phyloP scores from a whole-genome alignment of 2,888 invertebrate species.

The Megamerina dolium region DNA sequence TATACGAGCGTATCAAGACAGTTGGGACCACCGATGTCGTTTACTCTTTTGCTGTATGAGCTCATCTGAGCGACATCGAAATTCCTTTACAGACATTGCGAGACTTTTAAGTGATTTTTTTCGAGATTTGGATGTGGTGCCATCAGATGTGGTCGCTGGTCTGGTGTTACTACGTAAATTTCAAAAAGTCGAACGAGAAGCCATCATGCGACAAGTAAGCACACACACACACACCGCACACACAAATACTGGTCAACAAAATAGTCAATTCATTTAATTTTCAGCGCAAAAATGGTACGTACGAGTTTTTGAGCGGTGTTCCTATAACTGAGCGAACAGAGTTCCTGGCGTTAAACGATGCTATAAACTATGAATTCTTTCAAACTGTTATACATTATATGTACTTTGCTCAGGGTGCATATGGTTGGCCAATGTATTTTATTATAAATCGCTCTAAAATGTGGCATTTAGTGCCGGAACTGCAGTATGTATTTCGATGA shows the following conservation, averaged over 20 bases:
- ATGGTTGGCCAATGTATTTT: conserved; percentile 84
- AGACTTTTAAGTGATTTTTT: conserved; percentile 79
- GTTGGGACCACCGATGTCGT: conserved; percentile 79
- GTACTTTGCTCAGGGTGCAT: conserved; percentile 77
- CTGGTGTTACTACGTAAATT: conserved; percentile 71
- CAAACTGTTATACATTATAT: conserved; percentile 72
- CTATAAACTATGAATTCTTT: conserved; percentile 63
- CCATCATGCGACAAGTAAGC: conserved; percentile 62
- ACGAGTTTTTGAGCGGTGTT: conserved; percentile 79
- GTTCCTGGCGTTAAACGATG: conserved; percentile 73
- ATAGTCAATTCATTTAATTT: conserved; percentile 22
- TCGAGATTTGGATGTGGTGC: conserved; percentile 80
- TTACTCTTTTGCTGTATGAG: conserved; percentile 78
- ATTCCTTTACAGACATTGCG: conserved; percentile 80
- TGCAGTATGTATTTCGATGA: conserved; percentile 50
- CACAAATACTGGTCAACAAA: no score
- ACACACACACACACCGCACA: not conserved
- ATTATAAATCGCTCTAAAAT: conserved; percentile 65
- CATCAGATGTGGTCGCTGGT: conserved; percentile 81
- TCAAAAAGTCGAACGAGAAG: conserved; percentile 71
- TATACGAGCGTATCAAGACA: conserved; percentile 77
- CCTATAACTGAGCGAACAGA: conserved; percentile 74
- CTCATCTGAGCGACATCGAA: conserved; percentile 68
- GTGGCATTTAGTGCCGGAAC: conserved; percentile 65
- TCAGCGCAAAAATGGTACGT: conserved; percentile 72